These are phyloP conservation scores for Enteromius afrohamiltoni DNA, from an alignment of 2,797 vertebrate genomes.

Conservation along the genomic window DNA sequence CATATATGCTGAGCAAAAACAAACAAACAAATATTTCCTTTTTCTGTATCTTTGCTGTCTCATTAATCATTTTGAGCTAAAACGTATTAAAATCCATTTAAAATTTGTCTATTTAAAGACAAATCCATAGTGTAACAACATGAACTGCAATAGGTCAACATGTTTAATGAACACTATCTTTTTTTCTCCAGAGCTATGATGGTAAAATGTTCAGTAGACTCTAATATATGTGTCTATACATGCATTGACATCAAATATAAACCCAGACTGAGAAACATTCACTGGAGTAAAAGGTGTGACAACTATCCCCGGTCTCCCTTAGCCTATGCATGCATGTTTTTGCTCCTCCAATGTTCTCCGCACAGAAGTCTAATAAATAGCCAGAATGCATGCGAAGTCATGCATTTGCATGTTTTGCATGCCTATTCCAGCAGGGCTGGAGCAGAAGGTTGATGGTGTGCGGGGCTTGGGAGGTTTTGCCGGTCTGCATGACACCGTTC, in stretches of 20 bases:
- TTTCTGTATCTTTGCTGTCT: not conserved
- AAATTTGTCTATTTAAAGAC: not conserved
- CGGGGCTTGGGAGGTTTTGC: not conserved
- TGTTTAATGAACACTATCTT: not conserved
- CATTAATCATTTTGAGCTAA: not conserved
- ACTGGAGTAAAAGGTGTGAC: not conserved
- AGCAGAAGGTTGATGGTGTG: conserved; percentile 9
- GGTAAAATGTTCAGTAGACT: not conserved
- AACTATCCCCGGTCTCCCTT: not conserved
- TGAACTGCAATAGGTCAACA: not conserved
- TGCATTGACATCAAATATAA: not conserved
- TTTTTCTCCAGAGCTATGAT: not conserved
- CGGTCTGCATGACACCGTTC: conserved; percentile 52
- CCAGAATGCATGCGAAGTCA: not conserved
- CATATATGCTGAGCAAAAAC: not conserved
- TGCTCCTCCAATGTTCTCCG: not conserved
- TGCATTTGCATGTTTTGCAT: not conserved
- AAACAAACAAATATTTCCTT: too few species aligned
- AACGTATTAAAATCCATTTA: not conserved
- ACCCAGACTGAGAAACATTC: not conserved
- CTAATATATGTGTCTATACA: not conserved
- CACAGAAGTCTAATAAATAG: not conserved
- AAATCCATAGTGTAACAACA: not conserved
- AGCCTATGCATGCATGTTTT: not conserved
- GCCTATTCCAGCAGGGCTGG: not conserved